Evolutionary conservation across 37 sponge, comb jelly and placozoan species (phyloP), one percentile per base, ranked within the genome.

Genomic region (Beroe forskalii): DNA sequence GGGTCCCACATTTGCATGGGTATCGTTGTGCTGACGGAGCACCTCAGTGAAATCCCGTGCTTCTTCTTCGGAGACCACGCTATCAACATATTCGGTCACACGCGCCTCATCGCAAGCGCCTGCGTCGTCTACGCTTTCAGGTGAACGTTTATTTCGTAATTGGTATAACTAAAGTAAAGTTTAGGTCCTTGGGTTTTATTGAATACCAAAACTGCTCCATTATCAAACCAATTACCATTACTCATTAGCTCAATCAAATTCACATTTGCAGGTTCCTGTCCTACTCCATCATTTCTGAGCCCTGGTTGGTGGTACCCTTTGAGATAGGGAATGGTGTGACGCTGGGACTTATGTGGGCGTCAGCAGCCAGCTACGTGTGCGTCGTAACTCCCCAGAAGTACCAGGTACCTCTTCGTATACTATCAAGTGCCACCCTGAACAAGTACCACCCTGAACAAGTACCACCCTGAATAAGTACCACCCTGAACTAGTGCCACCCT

Each of bases 41-140:
- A 72, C 30, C 75, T 72, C 8, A 72, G 75, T 36, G 75, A 72
- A 37, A 72, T 72, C 8, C 75, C 75, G 9, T 72, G 31, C 75
- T 72, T 72, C 40, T 72, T 72, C 75, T 72, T 72, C 20, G 75
- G 75, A 37, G 75, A 72, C 12, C 35, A 72, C 75, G 75, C 75
- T 14, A 72, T 72, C 75, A 72, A 72, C 39, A 33, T 33, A 37
- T 72, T 72, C 75, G 75, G 75, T 38, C 75, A 72, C 75, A 72
- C 75, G 12, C 37, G 75, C 12, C 37, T 72, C 9, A 72, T 72
- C 8, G 75, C 75, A 3, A 38, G 75, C 40, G 75, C 75, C 35
- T 72, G 75, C 35, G 30, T 72, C 30, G 75, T 72, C 75, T 72
- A 72, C 30, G 75, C 75, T 72, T 72, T 72, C 30, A 72, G 75